A percentile compares a stretch with the other conserved stretches of the same genome.
phyloP scores from a whole-genome alignment of 2,888 invertebrate species.

The Microplitis deprimator region DNA sequence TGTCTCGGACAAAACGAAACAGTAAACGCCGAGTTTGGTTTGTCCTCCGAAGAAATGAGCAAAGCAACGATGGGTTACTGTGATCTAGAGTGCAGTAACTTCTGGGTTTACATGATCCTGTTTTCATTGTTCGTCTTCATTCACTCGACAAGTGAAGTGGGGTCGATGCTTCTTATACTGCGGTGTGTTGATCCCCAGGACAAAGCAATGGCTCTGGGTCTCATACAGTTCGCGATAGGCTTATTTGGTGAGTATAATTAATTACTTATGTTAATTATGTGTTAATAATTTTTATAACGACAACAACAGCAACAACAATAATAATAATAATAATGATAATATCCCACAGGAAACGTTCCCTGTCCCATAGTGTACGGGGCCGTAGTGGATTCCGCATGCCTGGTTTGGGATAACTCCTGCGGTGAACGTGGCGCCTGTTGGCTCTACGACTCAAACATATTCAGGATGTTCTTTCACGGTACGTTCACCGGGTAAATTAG shows the following conservation, averaged over 20 bases:
- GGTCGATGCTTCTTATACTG: constrained; percentile 90
- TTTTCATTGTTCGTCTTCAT: constrained; percentile 92
- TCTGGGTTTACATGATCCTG: constrained; percentile 84
- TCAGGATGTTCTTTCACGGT: constrained; percentile 91
- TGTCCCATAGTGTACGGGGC: constrained; percentile 96
- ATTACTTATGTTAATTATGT: constrained; percentile 26
- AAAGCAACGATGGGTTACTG: constrained; percentile 86
- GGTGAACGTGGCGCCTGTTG: constrained; percentile 88
- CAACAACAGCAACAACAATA: constrained; percentile 12
- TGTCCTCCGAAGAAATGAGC: constrained; percentile 62
- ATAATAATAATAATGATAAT: constrained; percentile 23
- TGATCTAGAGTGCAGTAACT: constrained; percentile 83
- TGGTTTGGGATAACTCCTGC: constrained; percentile 88
- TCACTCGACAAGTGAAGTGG: constrained; percentile 94
- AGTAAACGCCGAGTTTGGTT: constrained; percentile 16
- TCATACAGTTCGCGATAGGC: constrained; percentile 94
- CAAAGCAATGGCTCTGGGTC: constrained; percentile 94
- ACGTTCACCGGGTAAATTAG: constrained; percentile 56
- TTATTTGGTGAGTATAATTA: constrained; percentile 78
- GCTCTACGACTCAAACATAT: constrained; percentile 87
- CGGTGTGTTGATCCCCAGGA: constrained; percentile 93
- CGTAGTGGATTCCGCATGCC: constrained; percentile 92
- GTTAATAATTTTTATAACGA: neutral
- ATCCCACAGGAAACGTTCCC: constrained; percentile 83
- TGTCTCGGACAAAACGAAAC: constrained; percentile 69